These are phyloP conservation scores for Carcharodon carcharias DNA, from an alignment of 2,797 vertebrate genomes.

Conservation along the genomic window DNA sequence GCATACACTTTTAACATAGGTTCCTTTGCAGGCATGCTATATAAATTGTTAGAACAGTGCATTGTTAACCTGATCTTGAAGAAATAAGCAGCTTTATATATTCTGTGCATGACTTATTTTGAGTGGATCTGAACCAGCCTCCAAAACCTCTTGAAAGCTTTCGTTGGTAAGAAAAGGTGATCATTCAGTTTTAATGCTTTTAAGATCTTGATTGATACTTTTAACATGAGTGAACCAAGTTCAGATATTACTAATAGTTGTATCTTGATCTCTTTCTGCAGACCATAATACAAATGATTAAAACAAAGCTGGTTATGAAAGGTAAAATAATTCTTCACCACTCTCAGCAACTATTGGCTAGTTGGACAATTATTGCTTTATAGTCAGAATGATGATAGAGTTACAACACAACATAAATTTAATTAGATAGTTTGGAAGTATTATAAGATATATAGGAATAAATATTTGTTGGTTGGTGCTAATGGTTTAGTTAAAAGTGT, in stretches of 20 bases:
- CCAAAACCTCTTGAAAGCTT: not conserved
- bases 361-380: not conserved
- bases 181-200: not conserved
- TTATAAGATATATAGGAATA: not conserved
- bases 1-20: not conserved
- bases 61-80: not conserved
- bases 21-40: not conserved
- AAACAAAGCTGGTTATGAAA: not conserved
- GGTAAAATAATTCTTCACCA: not conserved
- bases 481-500: not conserved
- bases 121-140: not conserved
- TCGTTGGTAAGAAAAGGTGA: not conserved
- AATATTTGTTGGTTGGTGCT: not conserved
- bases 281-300: not conserved
- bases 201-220: not conserved
- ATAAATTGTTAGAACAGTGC: not conserved
- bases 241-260: not conserved
- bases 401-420: not conserved
- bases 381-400: not conserved
- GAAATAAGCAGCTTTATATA: not conserved
- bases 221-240: not conserved
- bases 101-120: not conserved
- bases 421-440: not conserved
- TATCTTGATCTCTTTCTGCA: not conserved
- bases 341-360: not conserved